These are phyloP conservation scores for Epinephelus cyanopodus DNA, from an alignment of 2,113 vertebrate genomes.

Conservation along the genomic window DNA sequence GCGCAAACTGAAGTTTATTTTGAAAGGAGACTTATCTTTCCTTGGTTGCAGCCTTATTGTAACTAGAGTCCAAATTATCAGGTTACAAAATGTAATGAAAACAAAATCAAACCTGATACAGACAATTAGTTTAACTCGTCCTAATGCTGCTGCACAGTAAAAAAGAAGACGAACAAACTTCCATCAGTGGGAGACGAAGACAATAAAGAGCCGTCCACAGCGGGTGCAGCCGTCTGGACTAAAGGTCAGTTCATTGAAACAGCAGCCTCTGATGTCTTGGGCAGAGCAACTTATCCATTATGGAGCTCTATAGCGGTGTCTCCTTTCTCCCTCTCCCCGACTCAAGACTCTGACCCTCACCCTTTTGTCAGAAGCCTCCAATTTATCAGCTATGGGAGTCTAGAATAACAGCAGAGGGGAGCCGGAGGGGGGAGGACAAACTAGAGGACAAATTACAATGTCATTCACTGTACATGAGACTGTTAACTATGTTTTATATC, in stretches of 20 bases:
- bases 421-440: not conserved
- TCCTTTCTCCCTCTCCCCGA: conserved; percentile 33
- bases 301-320: conserved; percentile 41
- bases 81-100: not conserved
- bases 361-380: conserved; percentile 30
- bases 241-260: conserved; percentile 49
- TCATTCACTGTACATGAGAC: conserved; percentile 18
- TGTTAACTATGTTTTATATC: not conserved
- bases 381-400: conserved; percentile 66
- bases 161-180: not conserved
- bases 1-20: too few species aligned
- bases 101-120: not conserved
- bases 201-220: not conserved
- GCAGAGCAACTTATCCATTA: conserved; percentile 55
- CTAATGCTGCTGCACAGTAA: conserved; percentile 4
- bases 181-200: not conserved
- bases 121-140: conserved; percentile 7
- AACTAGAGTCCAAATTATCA: not conserved
- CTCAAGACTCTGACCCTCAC: conserved; percentile 71
- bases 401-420: conserved; percentile 56
- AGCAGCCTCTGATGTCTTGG: conserved; percentile 33
- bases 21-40: too few species aligned
- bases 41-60: not conserved
- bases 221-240: conserved; percentile 31
- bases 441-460: conserved; percentile 43